Conservation (phyloP, 1,140 invertebrate genomes). For the Drosophila triauraria region DNA sequence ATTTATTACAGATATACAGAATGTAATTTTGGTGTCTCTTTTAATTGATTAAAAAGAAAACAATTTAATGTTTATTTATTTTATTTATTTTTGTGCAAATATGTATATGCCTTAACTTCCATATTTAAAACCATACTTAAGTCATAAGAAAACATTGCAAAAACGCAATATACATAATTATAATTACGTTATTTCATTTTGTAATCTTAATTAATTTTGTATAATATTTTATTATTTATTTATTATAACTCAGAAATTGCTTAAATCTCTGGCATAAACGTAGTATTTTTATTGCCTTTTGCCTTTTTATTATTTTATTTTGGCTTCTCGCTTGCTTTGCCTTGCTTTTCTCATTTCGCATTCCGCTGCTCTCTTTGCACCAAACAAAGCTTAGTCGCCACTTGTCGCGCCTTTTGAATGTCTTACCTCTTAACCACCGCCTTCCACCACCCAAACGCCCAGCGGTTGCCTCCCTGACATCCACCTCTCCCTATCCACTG, state of each 20-base stretch:
- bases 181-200: no score
- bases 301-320: conserved; percentile 24
- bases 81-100: no score
- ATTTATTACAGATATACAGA: no score
- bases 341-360: conserved; percentile 21
- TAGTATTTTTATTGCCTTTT: conserved; percentile 16
- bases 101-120: no score
- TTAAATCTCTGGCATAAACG: conserved; percentile 2
- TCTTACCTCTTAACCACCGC: conserved; percentile 8
- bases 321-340: conserved; percentile 41
- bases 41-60: no score
- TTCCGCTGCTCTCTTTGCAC: conserved; percentile 40
- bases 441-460: conserved; percentile 5
- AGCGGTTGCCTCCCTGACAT: not conserved
- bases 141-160: no score
- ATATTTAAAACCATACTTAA: no score
- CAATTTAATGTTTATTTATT: no score
- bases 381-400: conserved; percentile 58
- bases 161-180: no score
- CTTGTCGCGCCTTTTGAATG: conserved; percentile 57
- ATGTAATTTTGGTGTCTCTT: no score
- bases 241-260: not conserved
- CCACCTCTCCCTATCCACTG: not conserved
- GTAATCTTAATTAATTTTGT: no score
- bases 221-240: no score